Evolutionary conservation across 2,797 vertebrate species (phyloP), one percentile per base, ranked within the genome.

Genomic region (Sebastes matsubarae): DNA sequence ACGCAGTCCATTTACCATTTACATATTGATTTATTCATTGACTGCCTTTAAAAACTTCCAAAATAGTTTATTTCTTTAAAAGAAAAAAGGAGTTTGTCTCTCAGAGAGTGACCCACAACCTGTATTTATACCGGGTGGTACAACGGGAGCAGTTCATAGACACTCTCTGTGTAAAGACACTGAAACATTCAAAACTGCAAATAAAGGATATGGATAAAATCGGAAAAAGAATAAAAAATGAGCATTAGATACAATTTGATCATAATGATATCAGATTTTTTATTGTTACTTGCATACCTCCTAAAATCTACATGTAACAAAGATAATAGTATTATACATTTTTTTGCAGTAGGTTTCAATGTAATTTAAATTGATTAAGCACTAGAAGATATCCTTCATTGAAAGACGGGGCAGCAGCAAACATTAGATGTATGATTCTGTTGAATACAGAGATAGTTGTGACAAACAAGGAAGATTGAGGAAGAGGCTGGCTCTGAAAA

Each of bases 401-500:
- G 29, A 60, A 64, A 77, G 79, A 60, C 65, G 8, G 22, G 34
- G 20, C 54, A 70, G 59, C 14, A 75, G 24, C 16, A 83, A 73
- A 58, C 14, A 75, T 68, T 52, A 84, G 66, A 86, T 72, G 22
- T 72, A 75, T 77, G 74, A 84, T 77, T 90, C 38, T 79, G 50
- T 87, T 77, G 80, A 82, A 84, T 79, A 72, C 79, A 75, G 68
- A 90, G 61, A 83, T 74, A 34, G 73, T 77, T 5, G 8, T 79
- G 87, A 88, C 90, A 87, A 89, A 82, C 81, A 72, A 66, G 66
- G 67, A 80, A 90, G 86, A 93, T 87, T 88, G 88, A 93, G 76
- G 79, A 87, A 90, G 90, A 87, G 72, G 75, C 64, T 90, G 87
- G 90, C 75, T 86, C 80, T 71, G 93, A 94, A 82, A 83, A 89